A percentile compares a stretch with the other conserved stretches of the same genome.
These are phyloP conservation scores for Liparis tanakae DNA, from an alignment of 2,797 vertebrate species.

Conservation along the genomic window DNA sequence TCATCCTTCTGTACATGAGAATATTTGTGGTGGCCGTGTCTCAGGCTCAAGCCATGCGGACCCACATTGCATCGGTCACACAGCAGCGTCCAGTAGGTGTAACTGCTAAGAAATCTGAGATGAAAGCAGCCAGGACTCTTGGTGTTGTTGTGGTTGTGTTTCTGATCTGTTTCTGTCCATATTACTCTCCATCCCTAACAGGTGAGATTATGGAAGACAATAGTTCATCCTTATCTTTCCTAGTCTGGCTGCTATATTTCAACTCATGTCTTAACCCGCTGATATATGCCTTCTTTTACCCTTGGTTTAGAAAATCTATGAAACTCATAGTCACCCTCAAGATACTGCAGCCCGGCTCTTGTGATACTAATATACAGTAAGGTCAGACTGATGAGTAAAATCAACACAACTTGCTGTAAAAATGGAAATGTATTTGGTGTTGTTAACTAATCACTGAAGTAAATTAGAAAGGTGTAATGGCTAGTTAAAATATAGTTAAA, in stretches of 20 bases:
- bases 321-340: neutral
- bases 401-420: neutral
- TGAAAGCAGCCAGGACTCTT: constrained; percentile 64
- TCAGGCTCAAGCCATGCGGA: neutral
- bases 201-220: too few relatives aligned
- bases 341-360: neutral
- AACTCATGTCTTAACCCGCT: constrained; percentile 50
- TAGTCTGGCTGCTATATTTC: constrained; percentile 40
- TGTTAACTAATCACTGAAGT: neutral
- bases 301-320: too few relatives aligned
- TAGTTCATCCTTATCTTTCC: neutral
- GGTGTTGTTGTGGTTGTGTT: constrained; percentile 60
- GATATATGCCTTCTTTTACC: too few relatives aligned
- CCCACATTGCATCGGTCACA: neutral
- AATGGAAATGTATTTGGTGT: neutral
- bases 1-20: neutral
- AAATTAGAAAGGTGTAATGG: neutral
- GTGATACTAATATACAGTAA: too few relatives aligned
- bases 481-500: too few relatives aligned
- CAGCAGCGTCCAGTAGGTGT: neutral
- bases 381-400: too few relatives aligned
- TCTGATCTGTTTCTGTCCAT: constrained; percentile 58
- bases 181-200: constrained; percentile 10
- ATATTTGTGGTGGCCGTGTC: neutral
- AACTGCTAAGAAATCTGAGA: constrained; percentile 45